Base-by-base conservation (phyloP, 2,113 vertebrate genomes). In the Carassius gibelio region DNA sequence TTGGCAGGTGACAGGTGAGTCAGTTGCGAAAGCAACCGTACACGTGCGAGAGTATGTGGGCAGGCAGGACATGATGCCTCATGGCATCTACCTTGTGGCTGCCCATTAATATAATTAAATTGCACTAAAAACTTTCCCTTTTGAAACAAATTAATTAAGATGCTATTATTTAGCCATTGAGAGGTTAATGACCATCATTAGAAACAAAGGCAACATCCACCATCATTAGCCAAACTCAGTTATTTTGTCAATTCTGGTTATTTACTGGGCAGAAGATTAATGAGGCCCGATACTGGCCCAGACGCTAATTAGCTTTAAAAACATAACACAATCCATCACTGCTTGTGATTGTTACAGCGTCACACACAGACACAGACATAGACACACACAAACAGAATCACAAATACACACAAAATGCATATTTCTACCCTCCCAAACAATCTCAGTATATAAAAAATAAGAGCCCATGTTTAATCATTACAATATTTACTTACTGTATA, bases 241-340 rank as follows among this genome's bases (percentile, higher is more conserved):
- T 97, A 98, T 97, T 98, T 97, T 95, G 95, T 97, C 96, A 97
- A 96, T 97, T 97, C 95, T 96, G 96, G 95, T 97, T 98, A 96
- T 97, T 99, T 98, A 98, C 96, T 94, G 96, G 94, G 93, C 91
- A 84, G 89, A 94, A 97, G 97, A 99, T 97, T 96, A 98, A 99
- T 97, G 97, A 96, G 94, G 93, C 92, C 95, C 94, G 94, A 96
- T 96, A 96, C 95, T 93, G 92, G 94, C 90, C 89, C 90, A 95
- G 97, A 98, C 96, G 94, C 95, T 98, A 98, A 99, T 98, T 96
- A 96, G 96, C 97, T 98, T 97, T 96, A 96, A 96, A 97, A 98
- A 96, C 96, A 97, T 96, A 97, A 97, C 95, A 95, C 95, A 96
- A 97, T 99, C 96, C 96, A 98, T 99, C 97, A 98, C 94, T 94